Evolutionary conservation across 2,888 invertebrate species (phyloP).

Genomic region (Erebia ligea): DNA sequence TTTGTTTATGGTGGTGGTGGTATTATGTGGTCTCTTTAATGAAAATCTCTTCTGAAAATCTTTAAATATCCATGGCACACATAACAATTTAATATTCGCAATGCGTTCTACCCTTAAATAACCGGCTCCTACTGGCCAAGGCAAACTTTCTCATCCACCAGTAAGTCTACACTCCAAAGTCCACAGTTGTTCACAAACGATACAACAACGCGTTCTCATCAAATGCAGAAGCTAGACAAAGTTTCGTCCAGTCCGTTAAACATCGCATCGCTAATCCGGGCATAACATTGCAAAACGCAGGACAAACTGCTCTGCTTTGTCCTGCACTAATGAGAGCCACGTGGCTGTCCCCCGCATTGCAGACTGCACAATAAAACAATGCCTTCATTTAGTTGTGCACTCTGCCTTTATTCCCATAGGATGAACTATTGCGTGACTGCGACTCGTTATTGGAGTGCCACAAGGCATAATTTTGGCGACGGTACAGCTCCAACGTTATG

Average conservation of each 20-base stretch:
- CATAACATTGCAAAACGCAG: conserved; percentile 78
- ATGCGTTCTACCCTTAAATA: conserved; percentile 17
- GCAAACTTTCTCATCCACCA: conserved; percentile 23
- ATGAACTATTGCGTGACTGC: conserved; percentile 76
- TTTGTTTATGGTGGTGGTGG: too few species aligned
- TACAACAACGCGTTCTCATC: conserved; percentile 32
- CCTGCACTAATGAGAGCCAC: conserved; percentile 80
- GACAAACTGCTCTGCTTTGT: conserved; percentile 80
- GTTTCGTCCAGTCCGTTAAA: conserved; percentile 71
- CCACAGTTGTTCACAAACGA: conserved; percentile 19
- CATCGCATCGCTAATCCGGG: conserved; percentile 72
- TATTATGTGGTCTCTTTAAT: neutral
- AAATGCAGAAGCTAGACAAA: conserved; percentile 57
- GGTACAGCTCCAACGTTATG: conserved; percentile 39
- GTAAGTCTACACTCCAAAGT: neutral
- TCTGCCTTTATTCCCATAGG: conserved; percentile 76
- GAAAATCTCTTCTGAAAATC: neutral
- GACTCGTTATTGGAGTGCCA: conserved; percentile 66
- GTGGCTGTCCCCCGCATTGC: conserved; percentile 82
- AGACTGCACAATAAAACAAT: conserved; percentile 82
- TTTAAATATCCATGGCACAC: neutral
- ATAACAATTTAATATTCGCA: conserved; percentile 9
- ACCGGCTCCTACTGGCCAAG: conserved; percentile 6
- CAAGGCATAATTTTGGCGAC: conserved; percentile 60
- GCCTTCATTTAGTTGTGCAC: conserved; percentile 68